Conservation (phyloP, 2,888 invertebrate genomes). For the Cryptops parisi region DNA sequence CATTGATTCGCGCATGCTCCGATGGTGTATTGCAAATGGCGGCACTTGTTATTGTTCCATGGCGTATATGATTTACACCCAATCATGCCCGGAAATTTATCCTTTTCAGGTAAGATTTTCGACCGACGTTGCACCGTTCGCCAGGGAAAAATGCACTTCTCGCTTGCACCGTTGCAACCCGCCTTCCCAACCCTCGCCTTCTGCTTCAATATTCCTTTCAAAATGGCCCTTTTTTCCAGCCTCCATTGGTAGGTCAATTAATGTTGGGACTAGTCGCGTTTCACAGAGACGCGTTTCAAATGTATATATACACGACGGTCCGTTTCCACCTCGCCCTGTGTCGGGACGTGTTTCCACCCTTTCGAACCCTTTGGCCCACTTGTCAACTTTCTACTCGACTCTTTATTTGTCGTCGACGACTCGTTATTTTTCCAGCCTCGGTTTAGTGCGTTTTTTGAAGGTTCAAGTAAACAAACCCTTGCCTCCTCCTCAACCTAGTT, state of each 20-base stretch:
- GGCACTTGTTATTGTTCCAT: slow-evolving; percentile 98
- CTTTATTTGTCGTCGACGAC: too few species aligned
- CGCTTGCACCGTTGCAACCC: background rate
- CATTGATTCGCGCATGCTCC: slow-evolving; percentile 30
- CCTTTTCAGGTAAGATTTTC: slow-evolving; percentile 34
- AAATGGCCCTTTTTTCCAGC: background rate
- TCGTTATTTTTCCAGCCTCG: too few species aligned
- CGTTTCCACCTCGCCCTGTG: too few species aligned
- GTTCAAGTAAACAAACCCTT: too few species aligned
- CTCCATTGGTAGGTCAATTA: background rate
- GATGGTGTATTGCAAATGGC: slow-evolving; percentile 79
- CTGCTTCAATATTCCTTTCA: background rate
- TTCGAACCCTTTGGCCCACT: too few species aligned
- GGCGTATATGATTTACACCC: slow-evolving; percentile 47
- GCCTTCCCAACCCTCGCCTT: background rate
- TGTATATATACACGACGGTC: too few species aligned
- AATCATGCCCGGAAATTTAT: slow-evolving; percentile 37
- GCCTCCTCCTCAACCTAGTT: too few species aligned
- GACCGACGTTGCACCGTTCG: background rate
- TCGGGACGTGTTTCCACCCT: too few species aligned
- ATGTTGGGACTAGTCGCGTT: background rate
- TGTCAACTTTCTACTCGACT: too few species aligned
- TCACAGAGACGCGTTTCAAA: too few species aligned
- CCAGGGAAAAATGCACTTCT: background rate
- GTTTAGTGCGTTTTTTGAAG: too few species aligned